Evolutionary conservation across 2,888 invertebrate genomes (phyloP), one percentile per base, ranked within the genome.

Genomic region (Serripes groenlandicus): DNA sequence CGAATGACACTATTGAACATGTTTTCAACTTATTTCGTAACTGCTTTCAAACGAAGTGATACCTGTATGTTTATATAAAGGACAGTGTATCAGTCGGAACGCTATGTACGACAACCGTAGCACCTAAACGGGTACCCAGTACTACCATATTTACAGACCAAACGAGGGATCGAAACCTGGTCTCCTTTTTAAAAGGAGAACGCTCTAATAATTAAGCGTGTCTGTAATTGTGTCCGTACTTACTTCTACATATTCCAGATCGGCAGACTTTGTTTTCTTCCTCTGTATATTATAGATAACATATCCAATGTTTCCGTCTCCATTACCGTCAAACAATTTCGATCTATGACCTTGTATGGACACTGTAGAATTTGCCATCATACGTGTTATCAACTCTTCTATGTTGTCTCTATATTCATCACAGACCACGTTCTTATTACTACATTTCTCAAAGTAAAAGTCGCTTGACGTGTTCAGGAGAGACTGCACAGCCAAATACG

Each of bases 261-360:
- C 58, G 11, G 7, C 58, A 4, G n/a, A n/a, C 1, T 3, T 11
- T 1, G 30, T 62, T n/a, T n/a, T n/a, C n/a, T n/a, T n/a, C n/a
- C n/a, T n/a, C 34, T 62, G 62, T 34, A 62, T 62, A n/a, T 62
- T 62, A n/a, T 62, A 62, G n/a, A 62, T 62, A 3, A 62, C 62
- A 28, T 62, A 62, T 30, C 62, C 62, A 62, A 62, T 34, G n/a
- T 62, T 34, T 2, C 62, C 62, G 28, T 62, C 62, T 2, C 62
- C 62, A 34, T 62, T 62, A 2, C 11, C 3, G 34, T 62, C 62
- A 34, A 62, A 62, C 9, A 62, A 30, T 2, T 7, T 15, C 3
- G 62, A 32, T 11, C n/a, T 15, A 32, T 62, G 32, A 32, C 62
- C 62, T 21, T 62, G 3, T 11, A 62, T 62, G 4, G 18, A n/a